Conservation (phyloP, 2,888 invertebrate genomes). For the Drosophila paracracens region DNA sequence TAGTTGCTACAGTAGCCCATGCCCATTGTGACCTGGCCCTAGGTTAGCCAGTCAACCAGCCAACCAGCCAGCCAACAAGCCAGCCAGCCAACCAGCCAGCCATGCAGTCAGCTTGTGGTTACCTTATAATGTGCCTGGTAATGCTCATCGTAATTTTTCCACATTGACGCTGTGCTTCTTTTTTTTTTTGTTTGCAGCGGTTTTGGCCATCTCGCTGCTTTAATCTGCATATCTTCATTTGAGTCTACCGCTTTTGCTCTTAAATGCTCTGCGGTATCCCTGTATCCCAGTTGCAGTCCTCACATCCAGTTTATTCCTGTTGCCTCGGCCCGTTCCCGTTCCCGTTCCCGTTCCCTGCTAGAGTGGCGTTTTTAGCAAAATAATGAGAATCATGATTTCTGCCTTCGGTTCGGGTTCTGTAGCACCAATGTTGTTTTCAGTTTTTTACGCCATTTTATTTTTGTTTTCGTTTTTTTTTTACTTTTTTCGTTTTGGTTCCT, state of each 20-base stretch:
- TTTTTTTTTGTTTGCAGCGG: slow-evolving; percentile 40
- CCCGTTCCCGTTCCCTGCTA: slow-evolving; percentile 11
- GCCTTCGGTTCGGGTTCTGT: slow-evolving; percentile 52
- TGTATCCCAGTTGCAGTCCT: slow-evolving; percentile 17
- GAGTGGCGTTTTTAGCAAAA: slow-evolving; percentile 73
- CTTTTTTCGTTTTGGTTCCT: slow-evolving; percentile 16
- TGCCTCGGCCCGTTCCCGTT: background rate
- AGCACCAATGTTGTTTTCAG: slow-evolving; percentile 57
- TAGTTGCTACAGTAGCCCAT: slow-evolving; percentile 19
- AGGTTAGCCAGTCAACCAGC: slow-evolving; percentile 9
- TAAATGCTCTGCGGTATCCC: slow-evolving; percentile 66
- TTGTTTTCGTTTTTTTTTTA: slow-evolving; percentile 5
- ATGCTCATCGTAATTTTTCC: slow-evolving; percentile 85
- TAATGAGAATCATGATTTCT: slow-evolving; percentile 84
- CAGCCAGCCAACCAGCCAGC: background rate
- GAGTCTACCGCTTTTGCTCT: slow-evolving; percentile 65
- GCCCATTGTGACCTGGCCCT: slow-evolving; percentile 41
- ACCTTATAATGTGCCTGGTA: slow-evolving; percentile 83
- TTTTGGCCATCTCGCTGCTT: slow-evolving; percentile 74
- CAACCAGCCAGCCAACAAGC: background rate
- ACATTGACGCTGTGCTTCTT: slow-evolving; percentile 70
- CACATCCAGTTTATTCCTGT: slow-evolving; percentile 28
- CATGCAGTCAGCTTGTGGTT: slow-evolving; percentile 37
- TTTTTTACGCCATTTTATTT: slow-evolving; percentile 70
- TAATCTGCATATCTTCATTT: slow-evolving; percentile 85